Base-by-base conservation (phyloP, 2,888 invertebrate genomes). In the Nymphalis polychloros region DNA sequence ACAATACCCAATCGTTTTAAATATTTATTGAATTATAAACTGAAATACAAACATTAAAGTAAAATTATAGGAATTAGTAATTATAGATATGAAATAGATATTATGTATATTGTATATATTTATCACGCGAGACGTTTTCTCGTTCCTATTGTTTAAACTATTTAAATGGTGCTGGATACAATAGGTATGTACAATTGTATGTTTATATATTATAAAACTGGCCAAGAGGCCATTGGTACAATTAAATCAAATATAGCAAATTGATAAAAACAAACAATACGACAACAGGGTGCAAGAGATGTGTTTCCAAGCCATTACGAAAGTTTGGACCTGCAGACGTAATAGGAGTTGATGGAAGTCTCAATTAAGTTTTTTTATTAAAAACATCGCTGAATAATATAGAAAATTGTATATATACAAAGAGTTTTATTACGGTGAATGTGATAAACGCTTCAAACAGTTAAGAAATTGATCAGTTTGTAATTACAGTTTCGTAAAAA, bases 261-360 rank as follows among this genome's bases (percentile, higher is more conserved):
- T 20, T 50, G 31, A 63, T 61, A 63, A 64, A 41, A 27, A 50
- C 61, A 49, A 68, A 67, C 66, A 67, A 69, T 59, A 64, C 47
- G 62, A 63, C 55, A 64, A 63, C 66, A 53, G 53, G 31, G 55
- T 55, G 53, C 53, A 55, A 55, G 27, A 64, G 64, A 67, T 65
- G 41, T 67, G 64, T 67, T 65, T 62, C 69, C 50, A 71, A 71
- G 67, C 67, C 69, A 67, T 69, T 67, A 71, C 64, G n/a, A 49
- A 64, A 71, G 59, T 69, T 63, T 31, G 53, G 27, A 27, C 59
- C 55, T 47, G 48, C 46, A 60, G 67, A 70, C 67, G 59, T 52
- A 52, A 59, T 57, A 57, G 27, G 59, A 67, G 60, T 70, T 70
- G 60, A 10, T 17, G 35, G 67, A 66, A 63, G 19, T 59, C n/a